Percentiles rank a stretch among this genome's conserved stretches.
These are phyloP conservation scores for Otus sunia DNA, from an alignment of 2,113 vertebrate species.

Conservation along the genomic window DNA sequence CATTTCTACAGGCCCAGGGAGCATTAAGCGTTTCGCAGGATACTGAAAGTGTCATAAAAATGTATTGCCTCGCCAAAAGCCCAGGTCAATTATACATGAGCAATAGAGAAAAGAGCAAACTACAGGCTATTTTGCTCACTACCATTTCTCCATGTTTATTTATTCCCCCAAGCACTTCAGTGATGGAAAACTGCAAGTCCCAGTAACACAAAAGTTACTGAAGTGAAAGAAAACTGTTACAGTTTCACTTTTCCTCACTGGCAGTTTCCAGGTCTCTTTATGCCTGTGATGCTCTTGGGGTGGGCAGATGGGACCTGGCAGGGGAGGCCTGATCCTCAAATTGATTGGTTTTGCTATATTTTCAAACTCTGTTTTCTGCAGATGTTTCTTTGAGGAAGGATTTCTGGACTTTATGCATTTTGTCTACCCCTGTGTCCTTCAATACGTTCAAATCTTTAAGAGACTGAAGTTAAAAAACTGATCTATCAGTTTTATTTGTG, in stretches of 20 bases:
- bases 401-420: not conserved
- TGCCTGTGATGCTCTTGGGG: accelerated
- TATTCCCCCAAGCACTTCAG: not conserved
- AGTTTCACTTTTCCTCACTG: not conserved
- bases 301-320: accelerated
- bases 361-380: not conserved
- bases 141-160: not conserved
- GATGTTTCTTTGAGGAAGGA: not conserved
- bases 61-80: not conserved
- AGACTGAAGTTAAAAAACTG: not conserved
- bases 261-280: not conserved
- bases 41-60: not conserved
- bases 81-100: not conserved
- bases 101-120: not conserved
- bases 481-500: not conserved
- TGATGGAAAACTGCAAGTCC: not conserved
- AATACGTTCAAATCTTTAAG: not conserved
- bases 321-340: not conserved
- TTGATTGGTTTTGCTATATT: not conserved
- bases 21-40: not conserved
- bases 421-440: not conserved
- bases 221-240: not conserved
- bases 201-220: not conserved
- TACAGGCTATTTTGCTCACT: not conserved
- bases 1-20: not conserved